A percentile compares a stretch with the other conserved stretches of the same genome.
Evolutionary conservation across 2,797 vertebrate species (phyloP).

Genomic region (Melanogrammus aeglefinus): DNA sequence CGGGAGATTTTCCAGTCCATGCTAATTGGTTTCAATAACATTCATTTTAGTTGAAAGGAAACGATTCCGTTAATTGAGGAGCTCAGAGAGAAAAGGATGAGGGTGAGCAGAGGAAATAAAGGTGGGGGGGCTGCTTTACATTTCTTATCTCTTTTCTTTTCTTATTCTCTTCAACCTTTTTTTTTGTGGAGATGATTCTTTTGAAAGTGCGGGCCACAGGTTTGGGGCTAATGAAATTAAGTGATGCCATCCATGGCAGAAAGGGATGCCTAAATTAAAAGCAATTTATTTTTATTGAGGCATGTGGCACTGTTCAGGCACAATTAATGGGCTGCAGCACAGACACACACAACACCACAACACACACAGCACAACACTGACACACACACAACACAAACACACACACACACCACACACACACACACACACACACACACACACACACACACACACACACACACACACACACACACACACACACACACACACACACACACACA

Average conservation of each 20-base stretch:
- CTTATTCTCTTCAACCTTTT: no score
- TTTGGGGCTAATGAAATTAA: constrained; percentile 98
- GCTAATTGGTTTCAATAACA: constrained; percentile 99
- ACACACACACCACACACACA: no score
- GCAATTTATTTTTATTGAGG: constrained; percentile 98
- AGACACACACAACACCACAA: constrained; percentile 34
- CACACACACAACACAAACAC: no score
- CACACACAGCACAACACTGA: constrained; percentile 5
- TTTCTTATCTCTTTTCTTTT: constrained; percentile 78
- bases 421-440: constrained; percentile 2
- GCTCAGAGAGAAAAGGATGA: constrained; percentile 73
- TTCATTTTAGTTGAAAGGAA: constrained; percentile 99
- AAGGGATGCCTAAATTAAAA: constrained; percentile 93
- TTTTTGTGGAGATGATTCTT: constrained; percentile 90
- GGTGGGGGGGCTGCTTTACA: constrained; percentile 38
- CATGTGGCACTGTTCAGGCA: constrained; percentile 88
- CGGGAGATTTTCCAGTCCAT: constrained; percentile 99
- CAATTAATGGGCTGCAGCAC: constrained; percentile 85
- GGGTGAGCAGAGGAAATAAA: constrained; percentile 56
- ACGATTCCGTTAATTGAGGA: constrained; percentile 99
- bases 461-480: no score
- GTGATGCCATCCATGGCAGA: constrained; percentile 84
- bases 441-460: no score
- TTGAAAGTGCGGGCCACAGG: constrained; percentile 95
- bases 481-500: no score